phyloP scores from a whole-genome alignment of 2,113 vertebrate species.

The Cephalopterus ornatus region DNA sequence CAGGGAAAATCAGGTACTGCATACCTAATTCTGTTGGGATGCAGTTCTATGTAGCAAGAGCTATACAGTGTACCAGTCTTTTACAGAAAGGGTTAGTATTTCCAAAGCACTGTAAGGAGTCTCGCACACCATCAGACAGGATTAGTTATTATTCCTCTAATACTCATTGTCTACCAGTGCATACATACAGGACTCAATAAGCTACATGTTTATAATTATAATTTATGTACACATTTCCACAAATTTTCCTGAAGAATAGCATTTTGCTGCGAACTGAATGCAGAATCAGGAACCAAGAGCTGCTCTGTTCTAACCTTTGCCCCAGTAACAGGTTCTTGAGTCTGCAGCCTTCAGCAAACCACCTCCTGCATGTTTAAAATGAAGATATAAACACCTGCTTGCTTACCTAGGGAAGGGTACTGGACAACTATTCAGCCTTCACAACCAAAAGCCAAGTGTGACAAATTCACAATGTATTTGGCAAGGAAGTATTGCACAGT shows the following conservation, averaged over 20 bases:
- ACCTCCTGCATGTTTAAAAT: not conserved
- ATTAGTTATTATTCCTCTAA: conserved; percentile 17
- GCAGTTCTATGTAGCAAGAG: not conserved
- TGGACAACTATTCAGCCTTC: not conserved
- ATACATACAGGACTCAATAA: not conserved
- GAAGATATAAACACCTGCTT: not conserved
- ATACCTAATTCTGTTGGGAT: conserved; percentile 4
- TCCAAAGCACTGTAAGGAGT: not conserved
- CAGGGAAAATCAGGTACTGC: not conserved
- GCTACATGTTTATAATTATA: not conserved
- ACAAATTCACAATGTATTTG: not conserved
- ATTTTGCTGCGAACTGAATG: not conserved
- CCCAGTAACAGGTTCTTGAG: not conserved
- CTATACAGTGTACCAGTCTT: not conserved
- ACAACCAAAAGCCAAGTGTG: not conserved
- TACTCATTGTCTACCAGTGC: not conserved
- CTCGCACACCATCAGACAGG: not conserved
- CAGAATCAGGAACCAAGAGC: not conserved
- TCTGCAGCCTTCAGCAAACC: not conserved
- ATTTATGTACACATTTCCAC: not conserved
- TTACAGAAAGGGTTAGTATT: not conserved
- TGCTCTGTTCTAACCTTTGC: not conserved
- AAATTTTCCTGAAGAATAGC: not conserved
- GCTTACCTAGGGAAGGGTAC: not conserved
- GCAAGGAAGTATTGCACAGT: not conserved